Percentiles rank a stretch among this genome's conserved stretches.
phyloP scores from a whole-genome alignment of 1,140 invertebrate species.

The Danaus plexippus region DNA sequence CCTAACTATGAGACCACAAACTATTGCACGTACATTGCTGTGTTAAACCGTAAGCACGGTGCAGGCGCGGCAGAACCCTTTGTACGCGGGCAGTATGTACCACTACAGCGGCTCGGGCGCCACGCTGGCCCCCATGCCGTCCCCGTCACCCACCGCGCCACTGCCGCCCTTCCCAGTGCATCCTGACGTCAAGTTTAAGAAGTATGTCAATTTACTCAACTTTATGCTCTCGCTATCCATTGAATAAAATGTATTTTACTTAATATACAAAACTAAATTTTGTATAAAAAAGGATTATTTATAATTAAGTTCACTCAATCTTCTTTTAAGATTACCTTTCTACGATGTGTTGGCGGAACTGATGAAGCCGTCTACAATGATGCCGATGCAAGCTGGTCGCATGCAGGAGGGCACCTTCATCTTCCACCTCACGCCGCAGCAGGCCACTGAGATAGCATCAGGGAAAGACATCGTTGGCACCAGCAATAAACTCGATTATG shows the following conservation, averaged over 20 bases:
- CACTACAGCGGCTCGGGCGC: conserved; percentile 53
- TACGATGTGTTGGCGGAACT: conserved; percentile 91
- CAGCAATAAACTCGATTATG: conserved; percentile 68
- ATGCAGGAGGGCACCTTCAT: conserved; percentile 89
- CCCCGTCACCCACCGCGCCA: conserved; percentile 54
- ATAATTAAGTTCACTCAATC: too few relatives aligned
- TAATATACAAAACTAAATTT: too few relatives aligned
- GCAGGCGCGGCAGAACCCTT: conserved; percentile 58
- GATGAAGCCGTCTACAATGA: conserved; percentile 89
- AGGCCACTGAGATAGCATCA: conserved; percentile 89
- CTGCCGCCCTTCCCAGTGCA: conserved; percentile 79
- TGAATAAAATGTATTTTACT: too few relatives aligned
- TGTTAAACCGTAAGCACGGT: conserved; percentile 24
- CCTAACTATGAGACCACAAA: too few relatives aligned
- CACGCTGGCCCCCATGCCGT: conserved; percentile 55
- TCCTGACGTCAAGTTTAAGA: conserved; percentile 92
- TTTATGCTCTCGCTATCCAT: too few relatives aligned
- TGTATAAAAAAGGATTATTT: too few relatives aligned
- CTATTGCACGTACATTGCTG: conserved; percentile 6
- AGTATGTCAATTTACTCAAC: conserved; percentile 33
- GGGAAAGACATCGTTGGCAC: conserved; percentile 79
- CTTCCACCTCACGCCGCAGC: conserved; percentile 93
- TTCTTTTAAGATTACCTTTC: conserved; percentile 81
- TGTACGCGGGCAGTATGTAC: conserved; percentile 67
- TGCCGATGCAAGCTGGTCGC: conserved; percentile 81